Percentiles rank a stretch among this genome's conserved stretches.
Conservation (phyloP, 2,113 vertebrate species). For the Atherinomorus stipes region DNA sequence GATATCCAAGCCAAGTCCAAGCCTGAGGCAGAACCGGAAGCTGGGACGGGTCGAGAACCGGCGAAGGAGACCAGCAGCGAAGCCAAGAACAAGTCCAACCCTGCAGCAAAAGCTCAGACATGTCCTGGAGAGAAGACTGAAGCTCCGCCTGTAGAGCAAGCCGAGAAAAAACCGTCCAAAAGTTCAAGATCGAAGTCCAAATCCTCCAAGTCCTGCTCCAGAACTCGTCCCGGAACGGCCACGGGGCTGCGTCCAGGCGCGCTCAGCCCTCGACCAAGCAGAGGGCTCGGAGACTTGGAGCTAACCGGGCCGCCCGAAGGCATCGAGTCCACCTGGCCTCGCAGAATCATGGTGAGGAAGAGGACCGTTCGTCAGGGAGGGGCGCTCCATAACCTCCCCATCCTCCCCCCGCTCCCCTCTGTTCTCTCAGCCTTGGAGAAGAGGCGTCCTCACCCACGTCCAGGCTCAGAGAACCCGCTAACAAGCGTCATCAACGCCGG, state of each 20-base stretch:
- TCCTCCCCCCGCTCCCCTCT: slow-evolving; percentile 83
- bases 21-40: slow-evolving; percentile 13
- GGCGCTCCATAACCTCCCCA: slow-evolving; percentile 83
- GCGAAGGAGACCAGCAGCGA: slow-evolving; percentile 22
- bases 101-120: slow-evolving; percentile 9
- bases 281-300: slow-evolving; percentile 55
- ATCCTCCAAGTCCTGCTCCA: slow-evolving; percentile 72
- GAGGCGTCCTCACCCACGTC: slow-evolving; percentile 67
- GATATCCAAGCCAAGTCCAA: slow-evolving; percentile 27
- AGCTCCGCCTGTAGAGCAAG: slow-evolving; percentile 9
- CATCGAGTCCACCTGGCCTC: slow-evolving; percentile 84
- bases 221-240: slow-evolving; percentile 74
- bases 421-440: slow-evolving; percentile 78
- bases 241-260: slow-evolving; percentile 66
- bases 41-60: not conserved
- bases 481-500: slow-evolving; percentile 60
- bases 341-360: slow-evolving; percentile 81
- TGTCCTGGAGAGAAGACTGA: slow-evolving; percentile 17
- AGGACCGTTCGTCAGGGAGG: slow-evolving; percentile 85
- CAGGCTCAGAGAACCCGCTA: slow-evolving; percentile 72
- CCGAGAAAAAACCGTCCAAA: slow-evolving; percentile 56
- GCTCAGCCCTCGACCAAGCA: slow-evolving; percentile 57
- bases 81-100: slow-evolving; percentile 22
- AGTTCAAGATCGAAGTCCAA: slow-evolving; percentile 65
- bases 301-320: slow-evolving; percentile 64